phyloP scores from a whole-genome alignment of 1,140 invertebrate species.

The Physella acuta region DNA sequence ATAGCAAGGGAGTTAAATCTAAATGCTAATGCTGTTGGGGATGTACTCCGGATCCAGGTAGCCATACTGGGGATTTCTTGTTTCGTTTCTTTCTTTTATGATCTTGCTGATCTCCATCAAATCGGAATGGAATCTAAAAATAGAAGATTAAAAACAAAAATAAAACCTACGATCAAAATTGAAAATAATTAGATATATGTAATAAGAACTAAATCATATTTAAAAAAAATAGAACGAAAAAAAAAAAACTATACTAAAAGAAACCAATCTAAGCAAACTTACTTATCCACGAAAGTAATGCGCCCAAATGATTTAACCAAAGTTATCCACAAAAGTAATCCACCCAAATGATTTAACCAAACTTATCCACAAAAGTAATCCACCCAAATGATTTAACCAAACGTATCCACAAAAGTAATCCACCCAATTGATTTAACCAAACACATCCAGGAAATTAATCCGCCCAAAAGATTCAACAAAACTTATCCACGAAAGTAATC shows the following conservation, averaged over 20 bases:
- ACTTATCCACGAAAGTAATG: not conserved
- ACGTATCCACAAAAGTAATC: too few species aligned
- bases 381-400: too few species aligned
- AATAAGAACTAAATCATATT: not conserved
- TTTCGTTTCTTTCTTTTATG: not conserved
- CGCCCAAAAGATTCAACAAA: not conserved
- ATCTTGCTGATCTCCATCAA: not conserved
- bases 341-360: not conserved
- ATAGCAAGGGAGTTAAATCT: too few species aligned
- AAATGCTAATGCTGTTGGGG: not conserved
- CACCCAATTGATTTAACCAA: not conserved
- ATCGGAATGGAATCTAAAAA: not conserved
- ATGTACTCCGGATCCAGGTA: not conserved
- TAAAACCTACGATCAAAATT: not conserved
- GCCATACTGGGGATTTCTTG: not conserved
- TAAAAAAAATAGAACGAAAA: not conserved
- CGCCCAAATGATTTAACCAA: not conserved
- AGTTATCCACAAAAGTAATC: not conserved
- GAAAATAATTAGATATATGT: not conserved
- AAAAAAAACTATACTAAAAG: not conserved
- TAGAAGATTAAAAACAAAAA: not conserved
- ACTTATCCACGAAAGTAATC: not conserved
- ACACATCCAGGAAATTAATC: not conserved
- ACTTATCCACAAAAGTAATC: not conserved
- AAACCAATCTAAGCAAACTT: not conserved